Evolutionary conservation across 1,140 invertebrate species (phyloP), one percentile per base, ranked within the genome.

Genomic region (Zaprionus kolodkinae): DNA sequence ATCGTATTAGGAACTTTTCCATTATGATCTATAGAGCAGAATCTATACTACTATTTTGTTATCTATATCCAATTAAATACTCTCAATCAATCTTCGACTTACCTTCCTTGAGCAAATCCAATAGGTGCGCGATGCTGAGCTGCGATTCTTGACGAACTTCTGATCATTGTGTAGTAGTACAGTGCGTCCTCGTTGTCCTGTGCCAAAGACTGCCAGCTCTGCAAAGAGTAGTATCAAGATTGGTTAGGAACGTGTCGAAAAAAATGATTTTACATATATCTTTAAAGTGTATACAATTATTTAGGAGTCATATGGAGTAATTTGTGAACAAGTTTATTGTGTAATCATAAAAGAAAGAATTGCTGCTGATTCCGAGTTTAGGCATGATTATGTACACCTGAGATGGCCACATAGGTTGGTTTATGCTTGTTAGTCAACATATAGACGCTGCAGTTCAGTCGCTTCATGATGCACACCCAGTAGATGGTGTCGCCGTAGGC

Each of bases 71-170:
- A 30, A 21, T 21, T 1, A 21, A 21, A 30, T 50, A 25, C 35
- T 33, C 35, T 33, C 3, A 9, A 60, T 11, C 1, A 43, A 11
- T 21, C 3, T 7, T n/a, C 6, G 25, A 73, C 68, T 70, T 21
- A 92, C 91, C 71, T 92, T 92, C 60, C 71, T 78, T 1, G 87
- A 84, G 64, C 91, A 92, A 10, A 92, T 91, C 91, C 91, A 92
- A 56, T 92, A 92, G 0, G 91, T 92, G 9, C 91, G 87, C 12
- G 85, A 86, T 4, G 77, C 66, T 3, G 91, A 91, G 61, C 83
- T 69, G 10, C 91, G 87, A 76, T 92, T 92, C 33, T 91, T 92
- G 0, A 92, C 91, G 56, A 89, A 92, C 54, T 91, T 92, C 27
- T 92, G 85, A 52, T 89, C 79, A 3, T 88, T 69, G 54, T 79